phyloP scores from a whole-genome alignment of 2,113 vertebrate genomes.

The Pluvianellus socialis region DNA sequence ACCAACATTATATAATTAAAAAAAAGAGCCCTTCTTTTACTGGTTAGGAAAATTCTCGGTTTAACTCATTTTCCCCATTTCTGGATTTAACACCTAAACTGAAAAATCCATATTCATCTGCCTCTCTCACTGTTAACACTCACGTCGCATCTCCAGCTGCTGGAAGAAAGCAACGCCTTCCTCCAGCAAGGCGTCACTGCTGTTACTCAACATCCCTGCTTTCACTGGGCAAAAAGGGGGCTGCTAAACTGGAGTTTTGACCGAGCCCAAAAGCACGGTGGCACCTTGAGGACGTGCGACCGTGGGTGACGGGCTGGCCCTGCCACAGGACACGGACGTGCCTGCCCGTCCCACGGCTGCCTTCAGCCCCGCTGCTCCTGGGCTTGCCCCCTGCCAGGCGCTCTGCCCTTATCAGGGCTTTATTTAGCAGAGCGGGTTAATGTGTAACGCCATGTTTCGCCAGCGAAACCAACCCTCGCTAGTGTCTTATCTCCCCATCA shows the following conservation, averaged over 20 bases:
- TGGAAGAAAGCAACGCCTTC: background rate
- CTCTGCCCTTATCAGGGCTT: background rate
- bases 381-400: too few relatives aligned
- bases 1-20: background rate
- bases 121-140: background rate
- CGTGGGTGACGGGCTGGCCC: accelerated
- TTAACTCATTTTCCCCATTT: background rate
- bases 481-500: background rate
- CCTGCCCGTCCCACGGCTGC: background rate
- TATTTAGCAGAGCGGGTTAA: constrained; percentile 45
- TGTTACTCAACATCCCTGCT: background rate
- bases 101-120: constrained; percentile 43
- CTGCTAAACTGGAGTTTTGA: background rate
- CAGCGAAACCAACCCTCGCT: background rate
- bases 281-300: background rate
- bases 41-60: background rate
- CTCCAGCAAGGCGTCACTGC: background rate
- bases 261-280: too few relatives aligned
- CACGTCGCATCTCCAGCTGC: background rate
- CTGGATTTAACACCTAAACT: background rate
- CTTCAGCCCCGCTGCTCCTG: background rate
- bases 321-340: background rate
- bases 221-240: background rate
- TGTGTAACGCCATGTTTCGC: constrained; percentile 35
- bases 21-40: background rate